Percentiles rank a stretch among this genome's conserved stretches.
These are phyloP conservation scores for Bombus cullumanus DNA, from an alignment of 1,140 invertebrate species.

Conservation along the genomic window DNA sequence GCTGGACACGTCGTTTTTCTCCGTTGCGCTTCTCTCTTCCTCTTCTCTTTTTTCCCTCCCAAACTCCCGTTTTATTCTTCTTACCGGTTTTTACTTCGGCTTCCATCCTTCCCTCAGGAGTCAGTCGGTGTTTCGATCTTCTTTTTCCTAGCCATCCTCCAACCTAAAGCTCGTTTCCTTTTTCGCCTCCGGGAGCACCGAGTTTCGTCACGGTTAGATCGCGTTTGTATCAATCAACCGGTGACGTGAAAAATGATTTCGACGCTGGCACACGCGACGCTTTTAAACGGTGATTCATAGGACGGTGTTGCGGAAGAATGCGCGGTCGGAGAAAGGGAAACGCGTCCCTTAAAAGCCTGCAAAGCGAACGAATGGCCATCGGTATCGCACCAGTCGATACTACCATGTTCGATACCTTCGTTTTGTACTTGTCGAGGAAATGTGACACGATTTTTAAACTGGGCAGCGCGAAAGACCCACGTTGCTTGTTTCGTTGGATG, in stretches of 20 bases:
- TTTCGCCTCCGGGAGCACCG: not conserved
- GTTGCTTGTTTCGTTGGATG: too few species aligned
- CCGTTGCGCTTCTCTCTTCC: not conserved
- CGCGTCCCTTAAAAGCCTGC: not conserved
- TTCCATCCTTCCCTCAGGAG: constrained; percentile 2
- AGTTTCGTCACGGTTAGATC: constrained; percentile 59
- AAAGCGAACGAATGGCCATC: not conserved
- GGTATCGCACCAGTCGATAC: not conserved
- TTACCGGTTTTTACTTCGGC: constrained; percentile 32
- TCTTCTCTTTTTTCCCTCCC: not conserved
- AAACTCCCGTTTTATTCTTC: not conserved
- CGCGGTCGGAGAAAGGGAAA: not conserved
- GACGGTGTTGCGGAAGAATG: not conserved
- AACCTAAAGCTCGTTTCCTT: constrained; percentile 27
- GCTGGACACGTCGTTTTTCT: constrained; percentile 38
- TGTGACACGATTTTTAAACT: too few species aligned
- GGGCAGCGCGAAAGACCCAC: too few species aligned
- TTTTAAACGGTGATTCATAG: constrained; percentile 74
- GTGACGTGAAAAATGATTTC: constrained; percentile 78
- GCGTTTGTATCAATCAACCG: constrained; percentile 75
- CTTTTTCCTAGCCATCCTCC: constrained; percentile 8
- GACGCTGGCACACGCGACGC: constrained; percentile 62
- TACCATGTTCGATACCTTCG: not conserved
- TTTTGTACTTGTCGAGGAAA: too few species aligned
- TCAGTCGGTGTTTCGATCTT: not conserved